Evolutionary conservation across 1,140 invertebrate genomes (phyloP), one percentile per base, ranked within the genome.

Genomic region (Zaprionus capensis): DNA sequence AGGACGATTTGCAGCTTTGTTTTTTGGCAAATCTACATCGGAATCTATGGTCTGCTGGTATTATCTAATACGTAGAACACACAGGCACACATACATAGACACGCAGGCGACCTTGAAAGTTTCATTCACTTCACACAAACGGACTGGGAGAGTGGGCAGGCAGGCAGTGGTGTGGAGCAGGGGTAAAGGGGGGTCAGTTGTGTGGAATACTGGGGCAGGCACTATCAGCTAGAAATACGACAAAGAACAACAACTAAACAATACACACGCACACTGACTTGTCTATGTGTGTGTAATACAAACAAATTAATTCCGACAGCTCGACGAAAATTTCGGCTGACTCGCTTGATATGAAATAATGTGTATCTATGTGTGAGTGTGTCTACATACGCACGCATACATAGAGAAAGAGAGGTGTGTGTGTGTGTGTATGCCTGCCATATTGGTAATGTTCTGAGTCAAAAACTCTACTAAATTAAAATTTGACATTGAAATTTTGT

Each of bases 401-500:
- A 36, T 17, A n/a, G 44, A 31, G 15, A 14, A 61, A 63, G 56
- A 36, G 34, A 5, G 55, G 68, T 46, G 74, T 5, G 41, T 53
- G 57, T 55, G n/a, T 28, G 26, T 22, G 53, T 44, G 58, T 63
- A n/a, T 56, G 69, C 44, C 41, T 79, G 69, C 73, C 84, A 87
- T 83, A 87, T 87, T 87, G 84, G 73, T 88, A 84, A 82, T 87
- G 75, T 84, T 75, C 73, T 73, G 85, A 78, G 71, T 76, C 70
- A 41, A 81, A 81, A 81, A 87, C 70, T 73, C 83, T 72, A 88
- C 81, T 78, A 90, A 90, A 90, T 90, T 85, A 85, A 90, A 90
- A 90, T 90, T 90, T 90, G 85, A 90, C 85, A 90, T 90, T 90
- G 85, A 90, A 90, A 90, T 90, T 82, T 73, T 69, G 63, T 81